Percentiles rank a stretch among this genome's conserved stretches.
Conservation (phyloP, 2,888 invertebrate genomes). For the Netelia virgata region DNA sequence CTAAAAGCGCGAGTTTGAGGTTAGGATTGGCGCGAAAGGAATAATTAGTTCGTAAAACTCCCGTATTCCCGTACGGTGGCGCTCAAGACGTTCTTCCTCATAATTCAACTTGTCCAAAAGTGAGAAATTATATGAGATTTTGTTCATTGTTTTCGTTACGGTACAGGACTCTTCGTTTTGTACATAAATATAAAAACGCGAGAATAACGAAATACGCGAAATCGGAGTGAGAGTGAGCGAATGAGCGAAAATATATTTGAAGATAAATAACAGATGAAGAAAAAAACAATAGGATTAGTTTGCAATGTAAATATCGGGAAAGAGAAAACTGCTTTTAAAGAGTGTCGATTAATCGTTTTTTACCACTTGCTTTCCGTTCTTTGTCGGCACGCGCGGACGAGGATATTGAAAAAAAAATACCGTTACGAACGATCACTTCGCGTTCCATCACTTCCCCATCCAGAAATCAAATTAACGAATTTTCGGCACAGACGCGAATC, state of each 20-base stretch:
- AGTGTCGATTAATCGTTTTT: constrained; percentile 55
- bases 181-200: constrained; percentile 80
- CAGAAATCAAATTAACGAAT: constrained; percentile 34
- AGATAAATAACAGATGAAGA: constrained; percentile 58
- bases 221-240: constrained; percentile 64
- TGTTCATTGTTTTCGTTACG: constrained; percentile 12
- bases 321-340: constrained; percentile 50
- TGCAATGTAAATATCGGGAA: constrained; percentile 80
- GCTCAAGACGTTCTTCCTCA: constrained; percentile 22
- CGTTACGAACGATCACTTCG: constrained; percentile 39
- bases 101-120: not conserved
- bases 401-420: constrained; percentile 12
- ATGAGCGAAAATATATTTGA: constrained; percentile 59
- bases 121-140: not conserved
- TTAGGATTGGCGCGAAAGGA: constrained; percentile 39
- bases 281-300: constrained; percentile 84
- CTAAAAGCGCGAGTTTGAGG: not conserved
- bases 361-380: constrained; percentile 29
- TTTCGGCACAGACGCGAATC: constrained; percentile 47
- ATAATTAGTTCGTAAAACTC: constrained; percentile 8
- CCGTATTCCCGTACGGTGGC: constrained; percentile 16
- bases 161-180: constrained; percentile 78
- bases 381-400: constrained; percentile 36
- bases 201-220: constrained; percentile 26
- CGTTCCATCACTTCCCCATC: constrained; percentile 31